Base-by-base conservation (phyloP, 2,888 invertebrate genomes). In the Drosophila gaucha region DNA sequence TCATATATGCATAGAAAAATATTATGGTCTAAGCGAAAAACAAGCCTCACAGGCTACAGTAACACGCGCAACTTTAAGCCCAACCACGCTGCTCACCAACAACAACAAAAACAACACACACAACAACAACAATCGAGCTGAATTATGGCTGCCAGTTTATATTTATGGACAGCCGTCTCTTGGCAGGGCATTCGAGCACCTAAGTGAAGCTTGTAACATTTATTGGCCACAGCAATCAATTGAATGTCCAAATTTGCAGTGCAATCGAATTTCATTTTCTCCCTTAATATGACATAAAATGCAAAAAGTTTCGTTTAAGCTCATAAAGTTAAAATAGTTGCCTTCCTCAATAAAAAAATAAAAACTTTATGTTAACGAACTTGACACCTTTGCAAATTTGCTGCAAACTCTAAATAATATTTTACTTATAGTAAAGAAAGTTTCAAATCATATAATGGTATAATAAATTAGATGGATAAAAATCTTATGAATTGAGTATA, bases 71-170 rank as follows among this genome's bases (percentile, higher is more conserved):
- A 52, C 77, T 74, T 76, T 58, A 57, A 72, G 62, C 36, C 52
- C 55, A 44, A 30, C n/a, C n/a, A n/a, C n/a, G n/a, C n/a, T n/a
- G n/a, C n/a, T n/a, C n/a, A n/a, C n/a, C n/a, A n/a, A n/a, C 33
- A 43, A 49, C 35, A 54, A 52, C 31, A 64, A 20, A 9, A 43
- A 52, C 33, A 31, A n/a, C 33, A 58, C 4, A 22, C 14, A 36
- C n/a, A 39, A 41, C 31, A 63, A 50, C 52, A 51, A 39, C 44
- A 66, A 49, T 41, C 30, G 31, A 49, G 36, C 44, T 74, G 64
- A 72, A 68, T 82, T 80, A 80, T 78, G 52, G 46, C 60, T 44
- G 62, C 24, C 60, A 52, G 57, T 51, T 67, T 67, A 76, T 67
- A 67, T 76, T 68, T 79, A 79, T 68, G 50, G 33, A 24, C 47